These are phyloP conservation scores for Drosophila grimshawi DNA, from an alignment of 1,140 invertebrate species.

Conservation along the genomic window DNA sequence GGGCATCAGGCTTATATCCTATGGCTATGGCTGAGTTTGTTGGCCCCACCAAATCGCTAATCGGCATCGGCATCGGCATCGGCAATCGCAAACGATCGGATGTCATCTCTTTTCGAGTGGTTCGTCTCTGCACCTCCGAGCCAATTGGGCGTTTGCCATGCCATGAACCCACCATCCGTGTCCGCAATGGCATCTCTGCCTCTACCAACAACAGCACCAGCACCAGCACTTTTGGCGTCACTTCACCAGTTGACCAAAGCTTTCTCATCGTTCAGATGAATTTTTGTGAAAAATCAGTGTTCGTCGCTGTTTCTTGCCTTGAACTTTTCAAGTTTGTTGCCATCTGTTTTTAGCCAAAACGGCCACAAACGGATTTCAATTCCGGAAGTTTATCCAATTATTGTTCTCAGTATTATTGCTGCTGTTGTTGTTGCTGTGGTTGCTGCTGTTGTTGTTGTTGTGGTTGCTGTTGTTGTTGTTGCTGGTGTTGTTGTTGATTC, in stretches of 20 bases:
- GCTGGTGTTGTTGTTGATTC: slow-evolving; percentile 46
- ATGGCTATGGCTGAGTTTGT: slow-evolving; percentile 38
- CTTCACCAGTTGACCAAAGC: slow-evolving; percentile 23
- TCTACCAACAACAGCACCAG: not conserved
- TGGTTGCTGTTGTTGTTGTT: slow-evolving; percentile 26
- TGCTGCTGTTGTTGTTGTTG: slow-evolving; percentile 23
- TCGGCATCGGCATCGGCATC: too few species aligned
- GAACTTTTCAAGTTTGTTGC: slow-evolving; percentile 51
- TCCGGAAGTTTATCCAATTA: slow-evolving; percentile 65
- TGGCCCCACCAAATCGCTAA: slow-evolving; percentile 22
- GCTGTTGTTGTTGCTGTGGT: slow-evolving; percentile 21
- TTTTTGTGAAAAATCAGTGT: slow-evolving; percentile 1
- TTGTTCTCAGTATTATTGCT: slow-evolving; percentile 17
- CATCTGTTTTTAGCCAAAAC: slow-evolving; percentile 24
- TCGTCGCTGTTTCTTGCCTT: slow-evolving; percentile 41
- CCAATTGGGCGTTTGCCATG: slow-evolving; percentile 58
- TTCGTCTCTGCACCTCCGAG: slow-evolving; percentile 42
- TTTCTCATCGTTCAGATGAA: slow-evolving; percentile 7
- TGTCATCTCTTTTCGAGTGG: slow-evolving; percentile 43
- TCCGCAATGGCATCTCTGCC: not conserved
- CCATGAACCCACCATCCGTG: slow-evolving; percentile 29
- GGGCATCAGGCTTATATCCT: not conserved
- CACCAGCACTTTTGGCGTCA: not conserved
- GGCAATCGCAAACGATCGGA: slow-evolving; percentile 1
- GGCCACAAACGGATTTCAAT: slow-evolving; percentile 18